phyloP scores from a whole-genome alignment of 2,888 invertebrate species.

The Oasisia sp. region DNA sequence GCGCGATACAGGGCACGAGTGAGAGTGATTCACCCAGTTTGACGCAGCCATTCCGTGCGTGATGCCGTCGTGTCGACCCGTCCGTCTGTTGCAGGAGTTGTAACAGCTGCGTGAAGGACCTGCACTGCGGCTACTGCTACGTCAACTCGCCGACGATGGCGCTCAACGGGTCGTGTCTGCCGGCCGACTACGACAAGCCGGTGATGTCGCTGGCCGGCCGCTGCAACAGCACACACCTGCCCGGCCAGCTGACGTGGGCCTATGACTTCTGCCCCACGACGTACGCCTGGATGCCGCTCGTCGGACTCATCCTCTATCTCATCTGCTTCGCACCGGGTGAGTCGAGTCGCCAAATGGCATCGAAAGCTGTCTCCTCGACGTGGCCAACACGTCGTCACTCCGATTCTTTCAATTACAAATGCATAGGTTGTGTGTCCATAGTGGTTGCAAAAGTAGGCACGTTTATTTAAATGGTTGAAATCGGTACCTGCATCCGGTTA shows the following conservation, averaged over 20 bases:
- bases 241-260: slow-evolving; percentile 58
- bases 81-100: slow-evolving; percentile 58
- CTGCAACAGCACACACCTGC: slow-evolving; percentile 50
- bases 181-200: slow-evolving; percentile 54
- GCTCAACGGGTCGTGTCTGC: slow-evolving; percentile 63
- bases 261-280: slow-evolving; percentile 65
- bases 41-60: neutral
- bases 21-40: too few relatives aligned
- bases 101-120: slow-evolving; percentile 65
- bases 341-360: slow-evolving; percentile 8
- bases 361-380: too few relatives aligned
- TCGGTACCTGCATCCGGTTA: too few relatives aligned
- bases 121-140: slow-evolving; percentile 69
- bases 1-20: too few relatives aligned
- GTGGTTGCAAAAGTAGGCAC: too few relatives aligned
- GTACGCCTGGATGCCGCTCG: slow-evolving; percentile 61
- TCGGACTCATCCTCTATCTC: slow-evolving; percentile 65
- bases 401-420: too few relatives aligned
- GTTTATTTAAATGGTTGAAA: too few relatives aligned
- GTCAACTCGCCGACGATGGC: slow-evolving; percentile 44
- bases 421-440: too few relatives aligned
- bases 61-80: neutral
- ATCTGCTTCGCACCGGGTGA: slow-evolving; percentile 66
- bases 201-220: slow-evolving; percentile 55
- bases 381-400: too few relatives aligned